phyloP scores from a whole-genome alignment of 1,140 invertebrate genomes.

The Calephelis virginiensis region DNA sequence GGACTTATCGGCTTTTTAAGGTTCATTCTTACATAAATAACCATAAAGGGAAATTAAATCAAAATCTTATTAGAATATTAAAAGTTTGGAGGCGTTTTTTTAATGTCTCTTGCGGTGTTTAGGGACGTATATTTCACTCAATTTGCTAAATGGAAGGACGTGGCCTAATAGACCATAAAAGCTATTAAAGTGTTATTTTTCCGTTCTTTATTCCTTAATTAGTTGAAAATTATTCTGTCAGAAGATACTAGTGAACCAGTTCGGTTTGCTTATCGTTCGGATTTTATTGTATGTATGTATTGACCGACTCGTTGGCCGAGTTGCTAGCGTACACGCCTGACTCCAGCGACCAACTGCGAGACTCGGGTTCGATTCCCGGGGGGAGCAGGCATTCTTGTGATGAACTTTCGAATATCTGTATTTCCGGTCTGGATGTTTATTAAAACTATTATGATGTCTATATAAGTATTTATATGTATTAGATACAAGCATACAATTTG shows the following conservation, averaged over 20 bases:
- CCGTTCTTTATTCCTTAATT: conserved; percentile 28
- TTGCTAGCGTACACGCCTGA: too few species aligned
- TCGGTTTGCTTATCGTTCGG: too few species aligned
- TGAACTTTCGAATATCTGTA: too few species aligned
- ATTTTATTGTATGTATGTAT: too few species aligned
- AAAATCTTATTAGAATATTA: conserved; percentile 77
- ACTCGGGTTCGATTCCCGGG: too few species aligned
- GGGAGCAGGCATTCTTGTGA: too few species aligned
- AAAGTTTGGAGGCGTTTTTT: conserved; percentile 71
- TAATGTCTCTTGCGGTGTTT: conserved; percentile 68
- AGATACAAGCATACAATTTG: too few species aligned
- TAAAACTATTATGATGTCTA: too few species aligned
- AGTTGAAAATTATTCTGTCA: not conserved
- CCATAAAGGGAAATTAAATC: conserved; percentile 78
- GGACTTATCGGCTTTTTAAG: conserved; percentile 71
- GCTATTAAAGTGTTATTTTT: conserved; percentile 48
- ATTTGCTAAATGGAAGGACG: conserved; percentile 70
- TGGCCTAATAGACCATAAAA: conserved; percentile 42
- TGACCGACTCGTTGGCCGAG: too few species aligned
- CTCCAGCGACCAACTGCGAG: too few species aligned
- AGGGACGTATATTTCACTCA: conserved; percentile 73
- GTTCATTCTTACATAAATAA: conserved; percentile 74
- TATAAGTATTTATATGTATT: too few species aligned
- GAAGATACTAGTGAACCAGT: conserved; percentile 17
- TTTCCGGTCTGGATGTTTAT: too few species aligned